Percentiles rank a stretch among this genome's conserved stretches.
phyloP scores from a whole-genome alignment of 2,113 vertebrate genomes.

The Sprattus sprattus region DNA sequence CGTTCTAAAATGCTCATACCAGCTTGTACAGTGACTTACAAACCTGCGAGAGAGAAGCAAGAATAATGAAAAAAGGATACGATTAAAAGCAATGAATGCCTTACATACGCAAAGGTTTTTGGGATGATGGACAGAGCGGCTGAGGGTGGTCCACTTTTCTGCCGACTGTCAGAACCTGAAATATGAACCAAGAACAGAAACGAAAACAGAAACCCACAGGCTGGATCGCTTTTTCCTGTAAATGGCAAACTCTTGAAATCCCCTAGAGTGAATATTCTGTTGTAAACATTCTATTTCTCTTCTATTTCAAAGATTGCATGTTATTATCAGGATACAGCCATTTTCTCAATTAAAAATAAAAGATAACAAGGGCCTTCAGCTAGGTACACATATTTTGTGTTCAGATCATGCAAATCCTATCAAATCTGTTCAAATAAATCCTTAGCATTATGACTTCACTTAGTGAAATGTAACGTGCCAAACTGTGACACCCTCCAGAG shows the following conservation, averaged over 20 bases:
- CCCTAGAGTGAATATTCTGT: not conserved
- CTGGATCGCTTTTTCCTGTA: not conserved
- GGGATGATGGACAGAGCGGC: not conserved
- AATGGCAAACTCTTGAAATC: not conserved
- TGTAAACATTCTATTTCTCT: not conserved
- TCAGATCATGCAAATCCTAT: not conserved
- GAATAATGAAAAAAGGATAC: not conserved
- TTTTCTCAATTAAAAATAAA: not conserved
- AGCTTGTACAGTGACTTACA: not conserved
- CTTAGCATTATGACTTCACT: not conserved
- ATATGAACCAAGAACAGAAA: not conserved
- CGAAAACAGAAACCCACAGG: not conserved
- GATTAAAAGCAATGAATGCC: not conserved
- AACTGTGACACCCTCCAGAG: not conserved
- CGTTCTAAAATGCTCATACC: not conserved
- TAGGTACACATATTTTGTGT: not conserved
- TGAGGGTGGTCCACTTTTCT: constrained; percentile 1
- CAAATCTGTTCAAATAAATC: not conserved
- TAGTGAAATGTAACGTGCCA: not conserved
- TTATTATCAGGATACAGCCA: not conserved
- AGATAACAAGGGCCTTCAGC: not conserved
- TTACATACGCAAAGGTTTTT: not conserved
- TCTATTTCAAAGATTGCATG: not conserved
- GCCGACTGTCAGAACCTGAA: not conserved
- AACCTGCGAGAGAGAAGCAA: not conserved